Evolutionary conservation across 2,797 vertebrate species (phyloP), one percentile per base, ranked within the genome.

Genomic region (Otus scops): DNA sequence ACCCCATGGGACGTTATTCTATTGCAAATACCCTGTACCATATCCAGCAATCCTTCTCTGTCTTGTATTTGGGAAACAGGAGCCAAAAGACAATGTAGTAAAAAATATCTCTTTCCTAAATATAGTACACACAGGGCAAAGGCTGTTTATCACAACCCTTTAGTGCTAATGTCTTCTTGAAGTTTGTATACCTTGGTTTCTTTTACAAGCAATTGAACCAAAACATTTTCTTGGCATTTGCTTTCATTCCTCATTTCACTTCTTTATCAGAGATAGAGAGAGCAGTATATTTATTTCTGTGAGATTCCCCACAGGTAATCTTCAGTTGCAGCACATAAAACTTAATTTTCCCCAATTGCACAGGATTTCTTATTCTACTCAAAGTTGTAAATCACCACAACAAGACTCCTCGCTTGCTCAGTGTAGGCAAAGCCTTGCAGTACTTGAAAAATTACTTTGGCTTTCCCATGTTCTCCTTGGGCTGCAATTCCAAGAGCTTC

Each of bases 321-420:
- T 89, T 93, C 71, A 80, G 75, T 69, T 92, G 86, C 86, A 91
- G 71, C 48, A 74, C 64, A 93, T 96, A 94, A 97, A 96, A 94
- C 67, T 89, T 96, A 85, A 93, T 95, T 97, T 96, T 95, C 48
- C 95, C 84, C 38, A 26, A 89, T 95, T 94, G 89, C 75, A 61
- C n/a, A 59, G 91, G 89, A 95, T 94, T 95, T 96, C 84, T 91
- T 88, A 41, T 77, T 96, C 81, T 82, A 57, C 75, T 64, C 38
- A 7, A 93, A 85, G 84, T 36, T 96, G 75, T 95, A 94, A 94
- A 96, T 96, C 95, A 93, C 71, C 4, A 7, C 64, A 64, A 85
- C 56, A 94, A 91, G 92, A 60, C 23, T 70, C 26, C 39, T 70
- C 82, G 34, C 84, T 89, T 89, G 34, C 63, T 94, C 28, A 77